These are phyloP conservation scores for Megaustenia siamemsis DNA, from an alignment of 2,888 invertebrate species.

Conservation along the genomic window DNA sequence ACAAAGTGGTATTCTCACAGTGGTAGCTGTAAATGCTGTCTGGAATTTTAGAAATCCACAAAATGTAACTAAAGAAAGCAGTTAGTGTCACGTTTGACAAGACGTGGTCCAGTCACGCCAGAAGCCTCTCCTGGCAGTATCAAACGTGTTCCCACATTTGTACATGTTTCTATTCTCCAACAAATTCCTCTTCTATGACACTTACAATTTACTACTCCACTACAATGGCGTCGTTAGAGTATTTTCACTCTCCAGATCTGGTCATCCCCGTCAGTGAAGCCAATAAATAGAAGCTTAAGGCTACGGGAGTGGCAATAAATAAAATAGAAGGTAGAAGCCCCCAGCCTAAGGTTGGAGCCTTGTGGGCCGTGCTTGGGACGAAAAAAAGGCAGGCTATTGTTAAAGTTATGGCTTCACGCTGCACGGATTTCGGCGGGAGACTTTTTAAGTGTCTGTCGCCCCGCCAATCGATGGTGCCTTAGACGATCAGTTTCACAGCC, in stretches of 20 bases:
- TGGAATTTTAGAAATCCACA: too few relatives aligned
- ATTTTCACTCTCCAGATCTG: background rate
- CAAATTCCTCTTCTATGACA: constrained; percentile 22
- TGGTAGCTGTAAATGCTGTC: too few relatives aligned
- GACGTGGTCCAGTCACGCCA: too few relatives aligned
- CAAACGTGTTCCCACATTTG: too few relatives aligned
- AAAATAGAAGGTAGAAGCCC: background rate
- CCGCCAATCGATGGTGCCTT: constrained; percentile 11
- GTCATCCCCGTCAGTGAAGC: background rate
- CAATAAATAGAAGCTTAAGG: background rate
- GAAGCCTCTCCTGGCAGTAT: too few relatives aligned
- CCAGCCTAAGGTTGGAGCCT: background rate
- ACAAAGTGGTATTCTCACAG: too few relatives aligned
- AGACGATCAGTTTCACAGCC: constrained; percentile 34
- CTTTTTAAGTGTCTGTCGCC: constrained; percentile 10
- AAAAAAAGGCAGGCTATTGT: constrained; percentile 21
- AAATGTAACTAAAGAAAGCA: too few relatives aligned
- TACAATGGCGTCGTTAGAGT: too few relatives aligned
- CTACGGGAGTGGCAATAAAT: background rate
- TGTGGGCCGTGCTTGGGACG: background rate
- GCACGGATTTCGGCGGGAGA: background rate
- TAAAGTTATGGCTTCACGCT: constrained; percentile 40
- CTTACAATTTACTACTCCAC: constrained; percentile 13
- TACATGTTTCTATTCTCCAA: too few relatives aligned
- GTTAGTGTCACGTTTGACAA: too few relatives aligned